Evolutionary conservation across 2,113 vertebrate genomes (phyloP).

Genomic region (Sceloporus undulatus): DNA sequence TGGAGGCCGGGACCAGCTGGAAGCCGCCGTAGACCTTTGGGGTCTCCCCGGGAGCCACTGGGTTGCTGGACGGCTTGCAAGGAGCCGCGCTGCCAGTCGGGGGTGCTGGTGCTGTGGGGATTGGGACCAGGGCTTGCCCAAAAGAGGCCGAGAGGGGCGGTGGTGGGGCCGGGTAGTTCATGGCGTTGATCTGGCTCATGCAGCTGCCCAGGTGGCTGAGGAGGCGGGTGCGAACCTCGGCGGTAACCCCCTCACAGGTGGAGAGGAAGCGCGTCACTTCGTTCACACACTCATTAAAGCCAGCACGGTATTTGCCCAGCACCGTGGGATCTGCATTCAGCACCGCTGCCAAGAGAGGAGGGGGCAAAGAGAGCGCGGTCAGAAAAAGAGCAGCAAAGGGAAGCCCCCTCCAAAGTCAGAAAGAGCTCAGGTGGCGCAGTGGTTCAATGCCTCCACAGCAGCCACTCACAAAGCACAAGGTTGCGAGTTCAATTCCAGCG

Average conservation of each 20-base stretch:
- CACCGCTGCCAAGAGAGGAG: constrained; percentile 81
- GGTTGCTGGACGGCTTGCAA: constrained; percentile 85
- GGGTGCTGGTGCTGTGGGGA: constrained; percentile 79
- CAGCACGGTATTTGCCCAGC: constrained; percentile 95
- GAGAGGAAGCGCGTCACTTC: constrained; percentile 99
- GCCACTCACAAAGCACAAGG: too few relatives aligned
- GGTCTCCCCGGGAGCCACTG: constrained; percentile 75
- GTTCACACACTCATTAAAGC: constrained; percentile 98
- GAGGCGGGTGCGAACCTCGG: constrained; percentile 95
- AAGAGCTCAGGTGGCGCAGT: too few relatives aligned
- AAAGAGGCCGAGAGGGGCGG: constrained; percentile 80
- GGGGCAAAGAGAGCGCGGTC: background rate
- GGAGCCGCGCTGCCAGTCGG: constrained; percentile 81
- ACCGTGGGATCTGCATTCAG: constrained; percentile 95
- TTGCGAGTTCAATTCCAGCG: too few relatives aligned
- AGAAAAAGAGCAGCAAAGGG: background rate
- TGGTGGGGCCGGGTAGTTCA: constrained; percentile 92
- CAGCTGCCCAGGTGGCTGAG: constrained; percentile 96
- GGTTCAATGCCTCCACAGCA: too few relatives aligned
- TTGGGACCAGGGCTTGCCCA: constrained; percentile 91
- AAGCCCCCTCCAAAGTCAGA: background rate
- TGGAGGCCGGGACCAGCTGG: constrained; percentile 94
- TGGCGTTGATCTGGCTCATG: constrained; percentile 98
- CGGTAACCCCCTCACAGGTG: constrained; percentile 97
- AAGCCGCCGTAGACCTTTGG: constrained; percentile 93